A percentile compares a stretch with the other conserved stretches of the same genome.
These are phyloP conservation scores for Aleadryas rufinucha DNA, from an alignment of 2,113 vertebrate genomes.

Conservation along the genomic window DNA sequence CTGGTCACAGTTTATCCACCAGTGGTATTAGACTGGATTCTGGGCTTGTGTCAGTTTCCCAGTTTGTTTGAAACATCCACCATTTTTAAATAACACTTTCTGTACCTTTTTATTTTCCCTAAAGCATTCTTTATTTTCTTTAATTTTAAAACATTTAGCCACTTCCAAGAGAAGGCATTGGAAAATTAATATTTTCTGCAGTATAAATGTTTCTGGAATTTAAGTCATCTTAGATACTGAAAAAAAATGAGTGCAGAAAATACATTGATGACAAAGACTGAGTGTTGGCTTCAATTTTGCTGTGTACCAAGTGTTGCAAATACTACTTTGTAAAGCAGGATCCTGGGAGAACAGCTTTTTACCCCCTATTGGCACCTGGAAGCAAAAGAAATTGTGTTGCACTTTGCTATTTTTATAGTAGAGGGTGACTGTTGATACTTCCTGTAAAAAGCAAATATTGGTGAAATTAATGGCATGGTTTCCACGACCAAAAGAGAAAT, in stretches of 20 bases:
- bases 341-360: background rate
- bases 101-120: background rate
- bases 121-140: background rate
- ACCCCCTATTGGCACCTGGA: background rate
- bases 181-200: background rate
- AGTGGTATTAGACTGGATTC: background rate
- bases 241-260: background rate
- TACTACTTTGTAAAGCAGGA: background rate
- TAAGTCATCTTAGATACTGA: background rate
- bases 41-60: background rate
- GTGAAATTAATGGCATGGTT: background rate
- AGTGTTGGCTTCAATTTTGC: background rate
- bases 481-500: background rate
- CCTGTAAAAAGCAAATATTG: background rate
- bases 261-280: background rate
- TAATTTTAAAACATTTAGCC: background rate
- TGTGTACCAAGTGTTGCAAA: background rate
- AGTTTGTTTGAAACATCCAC: background rate
- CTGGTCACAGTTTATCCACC: background rate
- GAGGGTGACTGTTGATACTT: background rate
- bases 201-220: background rate
- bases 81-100: background rate
- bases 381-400: background rate
- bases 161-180: background rate
- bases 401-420: background rate